Conservation (phyloP, 2,888 invertebrate species). For the Polietes domitor region DNA sequence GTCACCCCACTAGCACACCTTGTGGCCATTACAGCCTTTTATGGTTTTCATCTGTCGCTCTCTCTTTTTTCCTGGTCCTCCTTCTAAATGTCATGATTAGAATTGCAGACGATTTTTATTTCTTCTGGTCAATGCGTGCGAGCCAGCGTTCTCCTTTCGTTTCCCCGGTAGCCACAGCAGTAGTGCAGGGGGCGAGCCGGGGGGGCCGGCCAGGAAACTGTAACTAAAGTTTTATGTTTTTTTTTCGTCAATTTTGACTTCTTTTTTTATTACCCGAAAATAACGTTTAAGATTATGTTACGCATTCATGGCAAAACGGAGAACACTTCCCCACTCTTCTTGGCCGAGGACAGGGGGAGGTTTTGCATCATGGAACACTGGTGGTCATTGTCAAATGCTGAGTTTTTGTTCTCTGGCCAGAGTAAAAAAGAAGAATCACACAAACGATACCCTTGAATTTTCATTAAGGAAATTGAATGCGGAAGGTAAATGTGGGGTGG, state of each 20-base stretch:
- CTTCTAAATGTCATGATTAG: conserved; percentile 32
- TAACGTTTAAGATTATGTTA: conserved; percentile 54
- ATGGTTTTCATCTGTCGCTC: conserved; percentile 10
- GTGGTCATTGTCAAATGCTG: conserved; percentile 34
- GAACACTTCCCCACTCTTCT: not conserved
- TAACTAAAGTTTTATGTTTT: conserved; percentile 51
- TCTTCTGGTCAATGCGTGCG: conserved; percentile 2
- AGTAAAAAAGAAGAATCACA: not conserved
- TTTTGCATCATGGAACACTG: conserved; percentile 38
- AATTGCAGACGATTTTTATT: conserved; percentile 38
- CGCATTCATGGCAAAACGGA: conserved; percentile 42
- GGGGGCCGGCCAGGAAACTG: conserved; percentile 20
- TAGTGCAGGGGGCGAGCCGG: not conserved
- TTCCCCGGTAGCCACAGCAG: not conserved
- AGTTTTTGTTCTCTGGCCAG: conserved; percentile 2
- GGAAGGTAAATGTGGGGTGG: conserved; percentile 44
- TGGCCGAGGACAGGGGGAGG: conserved; percentile 6
- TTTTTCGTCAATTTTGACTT: conserved; percentile 47
- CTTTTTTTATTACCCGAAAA: conserved; percentile 48
- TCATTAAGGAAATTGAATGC: conserved; percentile 64
- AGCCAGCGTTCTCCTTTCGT: conserved; percentile 16
- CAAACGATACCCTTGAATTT: conserved; percentile 47
- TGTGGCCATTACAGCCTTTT: conserved; percentile 8
- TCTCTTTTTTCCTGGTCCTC: conserved; percentile 5
- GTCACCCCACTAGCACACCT: conserved; percentile 4